Evolutionary conservation across 2,888 invertebrate species (phyloP).

Genomic region (Meghimatium bilineatum): DNA sequence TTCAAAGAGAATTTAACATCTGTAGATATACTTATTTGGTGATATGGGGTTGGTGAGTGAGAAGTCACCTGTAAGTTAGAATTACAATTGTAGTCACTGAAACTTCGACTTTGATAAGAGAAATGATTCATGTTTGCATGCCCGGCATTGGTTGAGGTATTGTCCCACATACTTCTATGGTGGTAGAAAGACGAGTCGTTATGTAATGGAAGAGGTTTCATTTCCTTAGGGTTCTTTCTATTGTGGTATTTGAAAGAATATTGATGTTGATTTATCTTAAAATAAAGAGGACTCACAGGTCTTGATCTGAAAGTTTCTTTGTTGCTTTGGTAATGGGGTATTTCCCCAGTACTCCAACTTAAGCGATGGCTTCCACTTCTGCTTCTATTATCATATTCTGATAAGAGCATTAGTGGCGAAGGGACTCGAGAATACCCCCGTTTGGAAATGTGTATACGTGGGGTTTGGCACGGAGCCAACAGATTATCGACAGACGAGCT

Average conservation of each 20-base stretch:
- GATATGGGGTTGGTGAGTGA: background rate
- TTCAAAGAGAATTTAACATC: constrained; percentile 19
- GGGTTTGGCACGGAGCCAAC: background rate
- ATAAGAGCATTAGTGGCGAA: constrained; percentile 21
- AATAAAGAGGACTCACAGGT: constrained; percentile 4
- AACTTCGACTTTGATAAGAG: background rate
- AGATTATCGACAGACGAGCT: constrained; percentile 52
- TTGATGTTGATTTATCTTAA: background rate
- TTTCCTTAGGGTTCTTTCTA: background rate
- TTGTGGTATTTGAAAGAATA: constrained; percentile 25
- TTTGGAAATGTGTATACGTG: background rate
- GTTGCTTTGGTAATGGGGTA: background rate
- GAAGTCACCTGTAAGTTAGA: background rate
- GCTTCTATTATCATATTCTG: constrained; percentile 15
- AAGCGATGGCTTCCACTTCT: background rate
- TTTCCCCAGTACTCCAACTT: constrained; percentile 18
- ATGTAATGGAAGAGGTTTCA: background rate
- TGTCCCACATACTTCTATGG: background rate
- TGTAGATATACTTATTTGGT: constrained; percentile 35
- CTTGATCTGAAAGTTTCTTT: background rate
- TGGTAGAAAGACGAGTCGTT: background rate
- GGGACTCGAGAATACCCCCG: background rate
- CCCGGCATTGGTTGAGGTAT: too few species aligned
- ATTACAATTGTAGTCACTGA: constrained; percentile 15
- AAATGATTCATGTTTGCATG: background rate